phyloP scores from a whole-genome alignment of 2,888 invertebrate species.

The Lysandra bellargus region DNA sequence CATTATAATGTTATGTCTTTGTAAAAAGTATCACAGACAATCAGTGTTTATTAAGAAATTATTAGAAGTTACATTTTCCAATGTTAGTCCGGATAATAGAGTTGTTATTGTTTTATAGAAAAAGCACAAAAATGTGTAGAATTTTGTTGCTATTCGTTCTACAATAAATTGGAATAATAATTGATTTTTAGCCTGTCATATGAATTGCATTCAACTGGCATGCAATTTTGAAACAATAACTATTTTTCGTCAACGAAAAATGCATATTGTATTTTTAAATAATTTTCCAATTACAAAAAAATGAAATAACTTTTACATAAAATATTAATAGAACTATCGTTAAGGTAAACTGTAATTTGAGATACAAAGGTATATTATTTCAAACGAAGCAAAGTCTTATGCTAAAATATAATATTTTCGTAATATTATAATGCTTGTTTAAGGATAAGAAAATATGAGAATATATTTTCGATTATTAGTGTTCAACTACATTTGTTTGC shows the following conservation, averaged over 20 bases:
- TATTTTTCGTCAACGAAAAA: not conserved
- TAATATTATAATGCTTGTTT: not conserved
- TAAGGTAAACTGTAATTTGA: not conserved
- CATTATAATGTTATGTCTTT: too few species aligned
- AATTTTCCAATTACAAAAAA: not conserved
- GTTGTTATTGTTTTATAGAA: too few species aligned
- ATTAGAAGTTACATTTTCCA: too few species aligned
- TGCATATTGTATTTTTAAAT: not conserved
- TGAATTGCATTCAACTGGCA: not conserved
- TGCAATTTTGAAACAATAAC: not conserved
- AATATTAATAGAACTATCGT: not conserved
- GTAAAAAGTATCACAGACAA: too few species aligned
- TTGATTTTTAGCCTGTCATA: not conserved
- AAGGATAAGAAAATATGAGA: not conserved
- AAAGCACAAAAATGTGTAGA: too few species aligned
- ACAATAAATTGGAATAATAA: not conserved
- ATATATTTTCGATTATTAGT: not conserved
- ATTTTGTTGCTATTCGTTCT: not conserved
- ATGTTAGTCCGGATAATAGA: too few species aligned
- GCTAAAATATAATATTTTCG: not conserved
- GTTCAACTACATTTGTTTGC: too few species aligned
- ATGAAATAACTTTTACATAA: not conserved
- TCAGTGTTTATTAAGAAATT: too few species aligned
- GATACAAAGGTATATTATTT: constrained; percentile 2
- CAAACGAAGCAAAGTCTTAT: not conserved